Conservation (phyloP, 2,113 vertebrate genomes). For the Xenus cinereus region DNA sequence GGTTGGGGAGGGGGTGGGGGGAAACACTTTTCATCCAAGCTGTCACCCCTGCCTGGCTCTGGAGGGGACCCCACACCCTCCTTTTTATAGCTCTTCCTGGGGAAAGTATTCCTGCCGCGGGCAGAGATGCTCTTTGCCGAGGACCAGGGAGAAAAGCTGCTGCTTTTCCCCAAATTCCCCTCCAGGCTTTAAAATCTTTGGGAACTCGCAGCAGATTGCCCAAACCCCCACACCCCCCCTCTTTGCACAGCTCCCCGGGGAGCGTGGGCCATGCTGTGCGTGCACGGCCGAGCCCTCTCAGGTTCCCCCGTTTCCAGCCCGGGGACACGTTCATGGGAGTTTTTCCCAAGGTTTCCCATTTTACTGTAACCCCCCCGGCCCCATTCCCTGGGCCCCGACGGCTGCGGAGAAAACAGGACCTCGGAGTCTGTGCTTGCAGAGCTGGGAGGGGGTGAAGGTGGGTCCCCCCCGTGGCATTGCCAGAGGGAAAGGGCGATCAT, state of each 20-base stretch:
- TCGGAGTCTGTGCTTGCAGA: not conserved
- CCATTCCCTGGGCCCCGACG: rapidly evolving
- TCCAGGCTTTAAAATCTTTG: not conserved
- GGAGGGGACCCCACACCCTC: not conserved
- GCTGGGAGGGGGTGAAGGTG: not conserved
- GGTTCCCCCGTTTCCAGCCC: not conserved
- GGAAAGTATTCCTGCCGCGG: rapidly evolving
- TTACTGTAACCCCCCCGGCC: not conserved
- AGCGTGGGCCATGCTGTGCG: too few relatives aligned
- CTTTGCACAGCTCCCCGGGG: not conserved
- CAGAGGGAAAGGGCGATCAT: not conserved
- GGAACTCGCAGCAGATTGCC: not conserved
- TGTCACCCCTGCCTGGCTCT: not conserved
- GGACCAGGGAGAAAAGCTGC: not conserved
- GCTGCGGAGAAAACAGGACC: not conserved
- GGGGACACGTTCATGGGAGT: not conserved
- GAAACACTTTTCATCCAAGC: not conserved
- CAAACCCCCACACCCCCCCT: too few relatives aligned
- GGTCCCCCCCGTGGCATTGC: rapidly evolving
- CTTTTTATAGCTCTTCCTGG: not conserved
- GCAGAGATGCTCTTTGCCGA: not conserved
- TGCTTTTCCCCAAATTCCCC: not conserved
- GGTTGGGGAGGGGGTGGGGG: not conserved
- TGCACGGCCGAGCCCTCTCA: not conserved
- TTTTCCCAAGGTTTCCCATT: not conserved